Percentiles rank a stretch among this genome's conserved stretches.
phyloP scores from a whole-genome alignment of 2,888 invertebrate genomes.

The Silvanus unidentatus region DNA sequence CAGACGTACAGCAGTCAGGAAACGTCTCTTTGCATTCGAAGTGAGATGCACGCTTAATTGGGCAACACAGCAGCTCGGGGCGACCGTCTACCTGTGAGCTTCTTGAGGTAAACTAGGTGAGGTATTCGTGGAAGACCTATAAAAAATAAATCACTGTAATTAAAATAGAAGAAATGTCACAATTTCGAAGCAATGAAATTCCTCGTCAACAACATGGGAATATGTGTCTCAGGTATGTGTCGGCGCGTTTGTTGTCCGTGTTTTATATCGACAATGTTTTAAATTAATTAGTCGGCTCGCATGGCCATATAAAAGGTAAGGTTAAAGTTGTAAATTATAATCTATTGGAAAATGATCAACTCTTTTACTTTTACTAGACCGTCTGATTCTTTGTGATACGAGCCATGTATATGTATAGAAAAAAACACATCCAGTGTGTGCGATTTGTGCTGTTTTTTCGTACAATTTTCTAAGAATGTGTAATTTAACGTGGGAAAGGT shows the following conservation, averaged over 20 bases:
- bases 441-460: too few relatives aligned
- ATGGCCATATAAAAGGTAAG: conserved; percentile 15
- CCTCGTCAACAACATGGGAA: conserved; percentile 21
- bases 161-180: conserved; percentile 20
- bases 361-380: too few relatives aligned
- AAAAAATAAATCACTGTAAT: conserved; percentile 19
- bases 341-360: conserved; percentile 9
- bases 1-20: too few relatives aligned
- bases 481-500: conserved; percentile 4
- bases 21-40: not conserved
- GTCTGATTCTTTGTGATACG: not conserved
- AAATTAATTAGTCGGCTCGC: conserved; percentile 24
- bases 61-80: too few relatives aligned
- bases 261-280: conserved; percentile 24
- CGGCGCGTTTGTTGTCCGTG: conserved; percentile 23
- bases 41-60: not conserved
- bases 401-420: too few relatives aligned
- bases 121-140: not conserved
- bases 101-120: too few relatives aligned
- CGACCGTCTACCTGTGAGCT: too few relatives aligned
- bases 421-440: too few relatives aligned
- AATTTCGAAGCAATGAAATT: conserved; percentile 20
- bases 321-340: conserved; percentile 21
- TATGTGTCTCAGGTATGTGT: conserved; percentile 18
- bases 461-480: not conserved